Evolutionary conservation across 2,113 vertebrate genomes (phyloP), one percentile per base, ranked within the genome.

Genomic region (Machaerirhynchus nigripectus): DNA sequence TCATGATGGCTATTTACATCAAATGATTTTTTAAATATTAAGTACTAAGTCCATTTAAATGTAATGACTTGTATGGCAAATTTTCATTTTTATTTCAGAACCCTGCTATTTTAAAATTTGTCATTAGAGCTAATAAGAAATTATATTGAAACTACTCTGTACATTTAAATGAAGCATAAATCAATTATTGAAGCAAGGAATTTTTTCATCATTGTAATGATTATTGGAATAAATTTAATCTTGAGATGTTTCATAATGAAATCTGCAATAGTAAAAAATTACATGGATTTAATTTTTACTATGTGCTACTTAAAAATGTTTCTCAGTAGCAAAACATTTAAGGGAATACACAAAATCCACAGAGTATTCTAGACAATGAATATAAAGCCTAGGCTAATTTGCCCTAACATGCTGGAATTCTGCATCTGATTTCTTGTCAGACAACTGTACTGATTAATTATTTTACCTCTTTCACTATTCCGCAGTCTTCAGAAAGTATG

Each of bases 21-120:
- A 98, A 98, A 98, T 98, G 97, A 98, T 98, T 98, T 98, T 98
- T 98, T 97, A 98, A 98, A 98, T 98, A 98, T 98, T 98, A 98
- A 98, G 97, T 98, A 98, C 98, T 98, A 98, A 98, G 97, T 98
- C 98, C 98, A 98, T 98, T 98, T 98, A 98, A 98, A 98, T 97
- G 97, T 97, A 98, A 98, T 98, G 98, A 98, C 96, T 98, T 98
- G 96, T 98, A 95, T 96, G 94, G 97, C 96, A 98, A 98, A 98
- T 98, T 98, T 98, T 98, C 98, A 97, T 98, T 98, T 98, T 98
- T 98, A 98, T 98, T 98, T 98, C 96, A 97, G 96, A 98, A 95
- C 95, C 98, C 89, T 97, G 96, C 97, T 98, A 97, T 97, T 98
- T 98, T 97, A 98, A 98, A 98, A 98, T 98, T 97, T 93, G 85